Base-by-base conservation (phyloP, 2,113 vertebrate genomes). In the Brienomyrus longianalis region DNA sequence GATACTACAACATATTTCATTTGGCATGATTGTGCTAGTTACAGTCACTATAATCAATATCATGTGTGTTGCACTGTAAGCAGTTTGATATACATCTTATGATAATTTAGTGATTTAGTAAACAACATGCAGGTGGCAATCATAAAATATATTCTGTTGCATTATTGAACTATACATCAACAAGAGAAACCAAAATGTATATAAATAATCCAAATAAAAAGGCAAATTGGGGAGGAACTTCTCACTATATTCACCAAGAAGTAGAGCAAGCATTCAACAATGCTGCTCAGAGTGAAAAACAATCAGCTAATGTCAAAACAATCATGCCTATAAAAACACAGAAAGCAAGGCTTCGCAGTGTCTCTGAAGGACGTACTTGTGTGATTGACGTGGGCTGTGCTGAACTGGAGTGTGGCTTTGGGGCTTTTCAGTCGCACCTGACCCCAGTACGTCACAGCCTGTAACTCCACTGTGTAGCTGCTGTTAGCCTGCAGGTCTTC, bases 391-490 rank as follows among this genome's bases (percentile, higher is more conserved):
- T 89, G 92, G 52, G 83, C 45, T 4, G 97, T 95, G 66, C 92
- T 96, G 93, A 99, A 98, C 85, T 91, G 96, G 8, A 98, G 94
- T 70, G 96, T 93, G 39, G 96, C 96, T 83, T 97, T 97, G 31
- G 95, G 89, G 15, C 97, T 97, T 94, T 97, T 97, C 2, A 98
- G 94, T 50, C 97, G 97, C 3, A 93, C 95, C 93, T 98, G 97
- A 66, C 97, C 96, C 98, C 98, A 98, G 23, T 97, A 97, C 0
- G 97, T 96, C 83, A 98, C 94, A 11, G 97, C 97, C 93, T 98
- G 97, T 7, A 98, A 93, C 92, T 98, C 97, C 92, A 97, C 96
- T 0, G 93, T 96, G 94, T 98, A 98, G 91, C 94, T 96, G 90
- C 95, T 94, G 93, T 96, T 96, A 0, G 96, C 93, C 1, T 96